Percentiles rank a stretch among this genome's conserved stretches.
Evolutionary conservation across 2,797 vertebrate species (phyloP).

Genomic region (Notolepis coatsorum): DNA sequence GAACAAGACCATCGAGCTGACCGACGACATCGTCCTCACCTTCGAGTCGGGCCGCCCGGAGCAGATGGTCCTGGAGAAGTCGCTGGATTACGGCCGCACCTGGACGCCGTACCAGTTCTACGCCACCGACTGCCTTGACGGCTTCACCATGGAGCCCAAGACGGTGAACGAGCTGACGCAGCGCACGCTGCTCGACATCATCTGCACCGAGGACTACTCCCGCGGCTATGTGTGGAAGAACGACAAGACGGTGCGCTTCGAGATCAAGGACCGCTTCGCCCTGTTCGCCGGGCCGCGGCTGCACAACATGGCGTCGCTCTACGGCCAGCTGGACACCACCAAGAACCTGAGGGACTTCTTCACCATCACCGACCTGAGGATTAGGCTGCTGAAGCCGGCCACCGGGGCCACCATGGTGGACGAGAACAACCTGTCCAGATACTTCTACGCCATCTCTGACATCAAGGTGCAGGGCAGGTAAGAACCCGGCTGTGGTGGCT

Average conservation of each 20-base stretch:
- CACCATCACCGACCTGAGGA: conserved; percentile 96
- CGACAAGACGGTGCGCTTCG: conserved; percentile 97
- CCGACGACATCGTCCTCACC: conserved; percentile 95
- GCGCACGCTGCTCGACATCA: conserved; percentile 94
- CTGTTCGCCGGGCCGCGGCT: conserved; percentile 96
- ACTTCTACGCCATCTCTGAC: conserved; percentile 99
- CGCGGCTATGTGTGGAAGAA: conserved; percentile 94
- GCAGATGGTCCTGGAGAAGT: conserved; percentile 98
- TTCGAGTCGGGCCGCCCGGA: conserved; percentile 97
- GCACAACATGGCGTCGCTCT: conserved; percentile 98
- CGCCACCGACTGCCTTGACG: conserved; percentile 96
- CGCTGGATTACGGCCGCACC: conserved; percentile 93
- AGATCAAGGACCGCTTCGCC: conserved; percentile 98
- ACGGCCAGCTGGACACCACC: conserved; percentile 97
- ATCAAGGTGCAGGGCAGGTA: conserved; percentile 98
- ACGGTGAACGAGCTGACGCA: conserved; percentile 92
- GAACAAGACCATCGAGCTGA: conserved; percentile 98
- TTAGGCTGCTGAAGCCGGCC: conserved; percentile 93
- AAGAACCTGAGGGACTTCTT: conserved; percentile 99
- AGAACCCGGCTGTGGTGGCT: conserved; percentile 52
- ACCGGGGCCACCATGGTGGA: conserved; percentile 97
- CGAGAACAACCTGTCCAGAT: conserved; percentile 93
- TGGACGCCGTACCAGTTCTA: conserved; percentile 99
- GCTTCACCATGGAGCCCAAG: conserved; percentile 98
- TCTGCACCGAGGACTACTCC: conserved; percentile 99